A percentile compares a stretch with the other conserved stretches of the same genome.
phyloP scores from a whole-genome alignment of 2,113 vertebrate genomes.

The Platysteira castanea region DNA sequence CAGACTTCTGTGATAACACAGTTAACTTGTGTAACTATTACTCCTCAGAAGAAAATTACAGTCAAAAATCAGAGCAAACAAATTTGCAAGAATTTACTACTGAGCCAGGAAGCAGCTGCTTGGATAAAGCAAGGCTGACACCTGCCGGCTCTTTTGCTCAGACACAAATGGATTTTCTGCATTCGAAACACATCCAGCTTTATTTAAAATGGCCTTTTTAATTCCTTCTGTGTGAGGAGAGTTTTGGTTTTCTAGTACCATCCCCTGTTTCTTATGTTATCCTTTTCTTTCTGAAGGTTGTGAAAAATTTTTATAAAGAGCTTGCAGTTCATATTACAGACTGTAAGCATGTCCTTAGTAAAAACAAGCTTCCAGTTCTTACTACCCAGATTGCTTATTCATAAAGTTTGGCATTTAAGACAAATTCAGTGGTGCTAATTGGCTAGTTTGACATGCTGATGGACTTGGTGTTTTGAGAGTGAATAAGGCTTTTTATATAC shows the following conservation, averaged over 20 bases:
- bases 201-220: not conserved
- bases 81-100: not conserved
- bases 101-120: not conserved
- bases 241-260: not conserved
- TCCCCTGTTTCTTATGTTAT: not conserved
- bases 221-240: not conserved
- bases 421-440: not conserved
- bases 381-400: not conserved
- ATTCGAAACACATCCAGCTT: not conserved
- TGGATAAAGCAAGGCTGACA: slow-evolving; percentile 72
- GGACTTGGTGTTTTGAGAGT: not conserved
- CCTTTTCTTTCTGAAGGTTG: not conserved
- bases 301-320: not conserved
- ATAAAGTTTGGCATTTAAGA: not conserved
- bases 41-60: not conserved
- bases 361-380: not conserved
- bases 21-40: not conserved
- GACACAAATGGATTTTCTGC: not conserved
- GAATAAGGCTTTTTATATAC: not conserved
- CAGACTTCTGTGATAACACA: not conserved
- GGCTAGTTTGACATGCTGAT: not conserved
- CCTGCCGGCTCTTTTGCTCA: slow-evolving; percentile 49
- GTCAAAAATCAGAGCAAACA: not conserved
- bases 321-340: not conserved
- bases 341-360: not conserved